Base-by-base conservation (phyloP, 2,888 invertebrate species). In the Caenorhabditis japonica region DNA sequence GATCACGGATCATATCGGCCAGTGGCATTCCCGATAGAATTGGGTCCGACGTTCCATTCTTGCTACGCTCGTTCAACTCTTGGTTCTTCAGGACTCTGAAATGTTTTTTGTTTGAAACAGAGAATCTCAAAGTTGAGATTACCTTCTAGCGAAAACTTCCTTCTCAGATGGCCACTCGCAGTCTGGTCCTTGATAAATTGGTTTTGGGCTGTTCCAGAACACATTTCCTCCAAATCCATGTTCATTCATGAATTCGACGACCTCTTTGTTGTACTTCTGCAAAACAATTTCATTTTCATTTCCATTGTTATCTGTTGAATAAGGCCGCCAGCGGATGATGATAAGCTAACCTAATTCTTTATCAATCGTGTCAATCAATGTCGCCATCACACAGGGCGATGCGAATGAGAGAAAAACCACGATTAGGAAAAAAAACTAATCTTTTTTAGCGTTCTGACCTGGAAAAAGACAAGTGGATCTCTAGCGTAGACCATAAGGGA, bases 131-230 rank as follows among this genome's bases (percentile, higher is more conserved):
- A 13, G 38, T 41, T 0, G 7, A 21, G 13, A 2, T 10, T 62
- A 83, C 84, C 87, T 66, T 70, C 88, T 76, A 17, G 87, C 86
- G 66, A 87, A 88, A 43, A 87, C 86, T 51, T 88, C 87, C 70
- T 85, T 85, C 75, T 88, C 85, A 3, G 82, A 77, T 30, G 88
- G 88, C 86, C 87, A 88, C 25, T 85, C 83, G 74, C 88, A 88
- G 72, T 88, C 88, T 34, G 85, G 83, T 19, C 87, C 88, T 72
- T 88, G 88, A 77, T 88, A 88, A 76, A 88, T 87, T 52, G 87
- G 85, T 47, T 81, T 76, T 38, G 88, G 88, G 43, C 84, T 79
- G 77, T 88, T 88, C 87, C 88, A 87, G 78, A 88, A 88, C n/a
- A 86, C 84, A 39, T 77, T 79, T 47, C 87, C 88, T 33, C 87